Conservation (phyloP, 1,140 invertebrate genomes). For the Megalonaias nervosa region DNA sequence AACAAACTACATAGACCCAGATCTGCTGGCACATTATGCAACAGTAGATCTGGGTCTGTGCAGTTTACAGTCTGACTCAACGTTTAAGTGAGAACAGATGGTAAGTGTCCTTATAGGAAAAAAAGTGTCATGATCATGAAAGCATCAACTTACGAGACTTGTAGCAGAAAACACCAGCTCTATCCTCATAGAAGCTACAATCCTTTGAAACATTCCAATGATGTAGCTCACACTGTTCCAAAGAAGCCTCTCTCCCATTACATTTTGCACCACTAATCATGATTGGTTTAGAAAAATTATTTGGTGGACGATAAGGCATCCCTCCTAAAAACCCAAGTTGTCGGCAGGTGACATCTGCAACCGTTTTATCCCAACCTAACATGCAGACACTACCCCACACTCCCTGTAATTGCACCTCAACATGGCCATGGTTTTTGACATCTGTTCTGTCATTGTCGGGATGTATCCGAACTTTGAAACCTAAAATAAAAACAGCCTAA, state of each 20-base stretch:
- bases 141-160: not conserved
- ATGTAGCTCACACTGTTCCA: conserved; percentile 20
- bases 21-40: no score
- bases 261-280: conserved; percentile 37
- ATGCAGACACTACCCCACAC: conserved; percentile 54
- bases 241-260: conserved; percentile 11
- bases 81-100: no score
- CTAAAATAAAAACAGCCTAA: conserved; percentile 10
- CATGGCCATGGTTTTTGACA: conserved; percentile 32
- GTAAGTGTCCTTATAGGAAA: no score
- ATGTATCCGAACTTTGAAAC: conserved; percentile 32
- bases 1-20: no score
- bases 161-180: conserved; percentile 41
- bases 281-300: conserved; percentile 29
- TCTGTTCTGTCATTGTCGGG: conserved; percentile 26
- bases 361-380: conserved; percentile 30
- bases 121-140: no score
- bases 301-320: conserved; percentile 42
- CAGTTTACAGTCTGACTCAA: no score
- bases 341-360: conserved; percentile 48
- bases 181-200: conserved; percentile 31
- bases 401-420: conserved; percentile 48
- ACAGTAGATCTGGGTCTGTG: no score
- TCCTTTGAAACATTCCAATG: conserved; percentile 2
- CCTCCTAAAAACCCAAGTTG: conserved; percentile 50